These are phyloP conservation scores for Sebastes goodei DNA, from an alignment of 2,797 vertebrate species.

Conservation along the genomic window DNA sequence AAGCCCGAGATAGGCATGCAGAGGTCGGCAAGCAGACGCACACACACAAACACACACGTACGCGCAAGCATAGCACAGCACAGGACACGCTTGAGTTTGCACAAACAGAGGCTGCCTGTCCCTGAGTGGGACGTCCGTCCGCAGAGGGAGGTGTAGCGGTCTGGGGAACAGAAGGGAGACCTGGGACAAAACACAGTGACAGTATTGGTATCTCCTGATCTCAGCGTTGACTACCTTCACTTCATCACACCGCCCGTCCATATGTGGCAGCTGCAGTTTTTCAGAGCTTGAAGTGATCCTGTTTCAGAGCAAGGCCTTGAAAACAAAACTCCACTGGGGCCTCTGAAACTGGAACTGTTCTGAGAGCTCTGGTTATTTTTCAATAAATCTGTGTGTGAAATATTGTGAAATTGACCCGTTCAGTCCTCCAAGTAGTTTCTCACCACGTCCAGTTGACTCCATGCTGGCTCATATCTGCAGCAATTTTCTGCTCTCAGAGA, in stretches of 20 bases:
- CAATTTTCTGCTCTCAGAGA: slow-evolving; percentile 21
- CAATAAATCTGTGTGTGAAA: slow-evolving; percentile 39
- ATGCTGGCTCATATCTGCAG: slow-evolving; percentile 38
- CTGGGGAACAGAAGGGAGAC: slow-evolving; percentile 38
- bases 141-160: slow-evolving; percentile 41
- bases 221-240: slow-evolving; percentile 28
- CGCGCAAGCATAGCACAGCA: slow-evolving; percentile 31
- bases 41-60: slow-evolving; percentile 20
- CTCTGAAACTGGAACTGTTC: slow-evolving; percentile 7
- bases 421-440: slow-evolving; percentile 24
- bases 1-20: slow-evolving; percentile 74
- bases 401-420: slow-evolving; percentile 47
- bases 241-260: slow-evolving; percentile 1
- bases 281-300: neutral
- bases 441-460: slow-evolving; percentile 34
- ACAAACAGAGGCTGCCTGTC: slow-evolving; percentile 82
- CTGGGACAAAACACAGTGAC: slow-evolving; percentile 50
- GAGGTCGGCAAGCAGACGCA: slow-evolving; percentile 64
- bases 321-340: slow-evolving; percentile 3
- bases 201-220: slow-evolving; percentile 41
- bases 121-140: slow-evolving; percentile 57
- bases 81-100: slow-evolving; percentile 80
- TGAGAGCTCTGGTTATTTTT: slow-evolving; percentile 16
- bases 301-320: neutral
- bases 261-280: slow-evolving; percentile 1